Percentiles rank a stretch among this genome's conserved stretches.
Evolutionary conservation across 1,140 invertebrate species (phyloP).

Genomic region (Drosophila eugracilis): DNA sequence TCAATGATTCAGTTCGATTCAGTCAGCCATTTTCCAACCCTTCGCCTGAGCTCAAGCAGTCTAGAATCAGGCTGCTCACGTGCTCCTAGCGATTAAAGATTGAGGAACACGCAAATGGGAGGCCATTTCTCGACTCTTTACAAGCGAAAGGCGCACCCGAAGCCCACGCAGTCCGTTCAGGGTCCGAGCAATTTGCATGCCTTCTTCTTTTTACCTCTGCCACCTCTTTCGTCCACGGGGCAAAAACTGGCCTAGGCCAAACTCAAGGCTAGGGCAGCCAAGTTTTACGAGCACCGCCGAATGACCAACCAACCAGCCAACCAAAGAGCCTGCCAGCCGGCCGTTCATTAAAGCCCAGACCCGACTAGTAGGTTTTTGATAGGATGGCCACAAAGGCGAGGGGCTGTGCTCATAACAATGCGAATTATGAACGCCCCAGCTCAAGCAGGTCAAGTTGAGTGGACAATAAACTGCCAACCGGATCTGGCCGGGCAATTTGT

Average conservation of each 20-base stretch:
- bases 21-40: conserved; percentile 4
- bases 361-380: conserved; percentile 52
- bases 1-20: conserved; percentile 49
- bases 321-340: conserved; percentile 15
- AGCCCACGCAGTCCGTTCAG: conserved; percentile 29
- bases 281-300: conserved; percentile 54
- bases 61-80: conserved; percentile 53
- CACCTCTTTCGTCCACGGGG: not conserved
- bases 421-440: conserved; percentile 67
- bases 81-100: conserved; percentile 61
- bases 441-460: conserved; percentile 70
- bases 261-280: conserved; percentile 36
- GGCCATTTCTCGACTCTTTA: conserved; percentile 42
- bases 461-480: conserved; percentile 72
- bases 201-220: not conserved
- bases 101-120: conserved; percentile 57
- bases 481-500: conserved; percentile 69
- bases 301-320: conserved; percentile 22
- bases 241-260: conserved; percentile 18
- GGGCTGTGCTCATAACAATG: conserved; percentile 52
- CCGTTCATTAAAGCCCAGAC: conserved; percentile 41
- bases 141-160: conserved; percentile 62
- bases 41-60: not conserved
- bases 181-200: conserved; percentile 60
- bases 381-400: conserved; percentile 27